Evolutionary conservation across 2,113 vertebrate species (phyloP).

Genomic region (Ia io): DNA sequence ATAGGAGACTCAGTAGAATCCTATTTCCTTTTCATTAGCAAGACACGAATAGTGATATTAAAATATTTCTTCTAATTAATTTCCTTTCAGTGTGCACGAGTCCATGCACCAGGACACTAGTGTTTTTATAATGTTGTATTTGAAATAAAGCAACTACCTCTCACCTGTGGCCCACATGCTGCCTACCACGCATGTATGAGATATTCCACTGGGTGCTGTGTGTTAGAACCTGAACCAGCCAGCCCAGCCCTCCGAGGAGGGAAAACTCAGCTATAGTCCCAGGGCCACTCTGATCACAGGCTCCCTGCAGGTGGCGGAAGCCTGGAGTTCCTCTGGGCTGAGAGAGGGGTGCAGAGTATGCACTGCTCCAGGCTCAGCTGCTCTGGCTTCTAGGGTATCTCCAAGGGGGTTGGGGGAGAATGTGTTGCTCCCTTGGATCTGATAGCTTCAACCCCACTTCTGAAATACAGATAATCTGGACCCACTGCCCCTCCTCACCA

Average conservation of each 20-base stretch:
- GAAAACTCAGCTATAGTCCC: no score
- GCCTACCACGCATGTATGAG: neutral
- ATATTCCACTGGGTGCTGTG: neutral
- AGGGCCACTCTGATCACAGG: neutral
- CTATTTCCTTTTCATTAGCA: no score
- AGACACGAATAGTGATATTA: no score
- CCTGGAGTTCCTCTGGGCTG: neutral
- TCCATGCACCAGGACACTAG: no score
- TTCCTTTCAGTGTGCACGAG: no score
- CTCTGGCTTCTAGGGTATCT: neutral
- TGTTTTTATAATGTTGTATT: neutral
- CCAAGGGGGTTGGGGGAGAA: neutral
- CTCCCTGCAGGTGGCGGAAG: neutral
- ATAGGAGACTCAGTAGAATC: no score
- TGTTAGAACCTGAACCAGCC: neutral
- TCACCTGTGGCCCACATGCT: neutral
- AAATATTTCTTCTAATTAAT: no score
- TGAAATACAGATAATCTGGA: neutral
- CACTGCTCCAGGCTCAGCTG: neutral
- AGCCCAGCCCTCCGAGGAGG: neutral
- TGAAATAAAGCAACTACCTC: neutral
- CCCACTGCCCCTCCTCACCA: neutral
- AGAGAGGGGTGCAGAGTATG: fast-evolving
- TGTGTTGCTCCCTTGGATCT: neutral
- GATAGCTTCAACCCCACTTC: neutral